phyloP scores from a whole-genome alignment of 2,888 invertebrate species.

The Microplitis deprimator region DNA sequence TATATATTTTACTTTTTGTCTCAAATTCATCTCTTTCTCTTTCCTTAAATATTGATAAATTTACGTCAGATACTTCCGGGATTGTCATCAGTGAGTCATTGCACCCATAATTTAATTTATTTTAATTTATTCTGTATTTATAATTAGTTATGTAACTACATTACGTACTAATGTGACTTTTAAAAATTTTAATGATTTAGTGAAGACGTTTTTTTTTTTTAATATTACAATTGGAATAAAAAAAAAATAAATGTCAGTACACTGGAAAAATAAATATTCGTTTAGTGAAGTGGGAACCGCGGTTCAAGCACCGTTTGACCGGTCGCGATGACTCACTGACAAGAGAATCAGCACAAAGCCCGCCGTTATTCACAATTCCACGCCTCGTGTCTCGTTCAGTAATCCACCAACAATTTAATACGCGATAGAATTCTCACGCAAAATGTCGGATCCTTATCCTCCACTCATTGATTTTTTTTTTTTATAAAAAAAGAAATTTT shows the following conservation, averaged over 20 bases:
- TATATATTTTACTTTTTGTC: not conserved
- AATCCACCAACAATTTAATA: constrained; percentile 15
- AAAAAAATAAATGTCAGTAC: not conserved
- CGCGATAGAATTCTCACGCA: constrained; percentile 41
- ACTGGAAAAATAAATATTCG: not conserved
- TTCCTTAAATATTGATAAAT: not conserved
- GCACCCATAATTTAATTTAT: not conserved
- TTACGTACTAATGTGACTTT: not conserved
- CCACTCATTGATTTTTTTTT: not conserved
- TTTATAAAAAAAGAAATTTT: not conserved
- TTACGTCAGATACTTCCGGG: constrained; percentile 5
- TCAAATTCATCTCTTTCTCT: not conserved
- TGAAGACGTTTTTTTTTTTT: too few relatives aligned
- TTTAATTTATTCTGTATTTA: not conserved
- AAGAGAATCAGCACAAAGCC: constrained; percentile 30
- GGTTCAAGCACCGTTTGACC: constrained; percentile 65
- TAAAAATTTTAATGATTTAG: too few relatives aligned
- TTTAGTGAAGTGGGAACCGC: constrained; percentile 38
- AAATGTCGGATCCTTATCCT: not conserved
- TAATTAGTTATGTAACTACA: not conserved
- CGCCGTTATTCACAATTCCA: constrained; percentile 45
- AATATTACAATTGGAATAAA: too few relatives aligned
- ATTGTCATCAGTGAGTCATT: not conserved
- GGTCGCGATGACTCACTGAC: constrained; percentile 47
- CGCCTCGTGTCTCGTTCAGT: constrained; percentile 6